phyloP scores from a whole-genome alignment of 2,113 vertebrate species.

The Mirounga angustirostris region DNA sequence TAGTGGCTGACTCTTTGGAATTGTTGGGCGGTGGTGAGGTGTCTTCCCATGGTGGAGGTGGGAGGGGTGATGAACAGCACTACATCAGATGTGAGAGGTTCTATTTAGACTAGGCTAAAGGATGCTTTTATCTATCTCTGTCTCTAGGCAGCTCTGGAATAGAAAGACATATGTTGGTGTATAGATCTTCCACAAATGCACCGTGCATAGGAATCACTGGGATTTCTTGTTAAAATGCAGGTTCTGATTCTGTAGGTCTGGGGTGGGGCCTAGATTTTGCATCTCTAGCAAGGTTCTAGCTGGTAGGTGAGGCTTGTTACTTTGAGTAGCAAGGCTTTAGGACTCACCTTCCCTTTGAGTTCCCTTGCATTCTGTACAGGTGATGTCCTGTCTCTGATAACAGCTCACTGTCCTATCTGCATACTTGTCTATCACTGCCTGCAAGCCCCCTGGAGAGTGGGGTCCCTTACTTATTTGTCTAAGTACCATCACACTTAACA shows the following conservation, averaged over 20 bases:
- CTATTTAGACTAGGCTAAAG: not conserved
- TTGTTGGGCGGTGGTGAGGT: not conserved
- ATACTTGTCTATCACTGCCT: not conserved
- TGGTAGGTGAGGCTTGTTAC: not conserved
- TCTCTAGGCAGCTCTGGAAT: not conserved
- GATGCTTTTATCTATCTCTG: not conserved
- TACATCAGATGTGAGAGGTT: not conserved
- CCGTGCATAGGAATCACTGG: not conserved
- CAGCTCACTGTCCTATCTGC: not conserved
- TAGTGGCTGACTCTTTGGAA: conserved; percentile 10
- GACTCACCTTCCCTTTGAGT: not conserved
- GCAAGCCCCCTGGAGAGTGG: not conserved
- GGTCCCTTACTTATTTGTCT: not conserved
- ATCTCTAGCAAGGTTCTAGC: not conserved
- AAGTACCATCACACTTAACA: not conserved
- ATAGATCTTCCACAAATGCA: not conserved
- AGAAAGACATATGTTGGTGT: not conserved
- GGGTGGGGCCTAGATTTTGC: not conserved
- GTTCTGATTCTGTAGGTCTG: not conserved
- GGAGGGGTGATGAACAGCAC: not conserved
- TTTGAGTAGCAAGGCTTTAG: not conserved
- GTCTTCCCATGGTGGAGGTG: not conserved
- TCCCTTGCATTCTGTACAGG: not conserved
- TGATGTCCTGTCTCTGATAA: not conserved
- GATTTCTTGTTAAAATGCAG: not conserved